phyloP scores from a whole-genome alignment of 1,140 invertebrate genomes.

The Limonius californicus region DNA sequence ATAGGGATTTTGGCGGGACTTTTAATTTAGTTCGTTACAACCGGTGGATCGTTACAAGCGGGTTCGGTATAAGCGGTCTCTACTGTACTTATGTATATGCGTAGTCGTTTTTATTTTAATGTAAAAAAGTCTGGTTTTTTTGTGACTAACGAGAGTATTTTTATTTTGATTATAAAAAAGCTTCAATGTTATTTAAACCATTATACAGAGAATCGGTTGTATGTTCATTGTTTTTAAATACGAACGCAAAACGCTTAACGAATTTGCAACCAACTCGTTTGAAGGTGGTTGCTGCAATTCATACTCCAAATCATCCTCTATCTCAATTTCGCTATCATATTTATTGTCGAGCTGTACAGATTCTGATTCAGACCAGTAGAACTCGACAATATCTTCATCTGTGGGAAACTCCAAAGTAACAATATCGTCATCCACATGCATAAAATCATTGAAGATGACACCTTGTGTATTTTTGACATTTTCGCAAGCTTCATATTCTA shows the following conservation, averaged over 20 bases:
- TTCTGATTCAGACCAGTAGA: not conserved
- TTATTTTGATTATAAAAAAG: constrained; percentile 9
- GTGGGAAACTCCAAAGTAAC: constrained; percentile 22
- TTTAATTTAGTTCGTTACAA: no score
- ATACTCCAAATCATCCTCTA: constrained; percentile 15
- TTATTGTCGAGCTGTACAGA: not conserved
- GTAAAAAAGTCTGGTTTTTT: not conserved
- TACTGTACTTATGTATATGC: no score
- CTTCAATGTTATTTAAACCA: not conserved
- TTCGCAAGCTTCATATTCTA: constrained; percentile 18
- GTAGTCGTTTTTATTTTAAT: not conserved
- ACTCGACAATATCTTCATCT: constrained; percentile 18
- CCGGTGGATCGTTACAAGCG: no score
- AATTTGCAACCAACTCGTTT: no score
- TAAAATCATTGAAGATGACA: constrained; percentile 23
- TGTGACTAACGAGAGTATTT: not conserved
- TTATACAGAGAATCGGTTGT: no score
- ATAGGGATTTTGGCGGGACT: no score
- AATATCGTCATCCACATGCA: no score
- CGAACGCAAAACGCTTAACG: no score
- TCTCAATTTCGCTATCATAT: not conserved
- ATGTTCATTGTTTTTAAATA: constrained; percentile 12
- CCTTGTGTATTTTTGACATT: no score
- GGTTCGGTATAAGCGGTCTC: no score
- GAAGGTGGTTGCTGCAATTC: no score